Base-by-base conservation (phyloP, 2,797 vertebrate genomes). In the Tenualosa ilisha region DNA sequence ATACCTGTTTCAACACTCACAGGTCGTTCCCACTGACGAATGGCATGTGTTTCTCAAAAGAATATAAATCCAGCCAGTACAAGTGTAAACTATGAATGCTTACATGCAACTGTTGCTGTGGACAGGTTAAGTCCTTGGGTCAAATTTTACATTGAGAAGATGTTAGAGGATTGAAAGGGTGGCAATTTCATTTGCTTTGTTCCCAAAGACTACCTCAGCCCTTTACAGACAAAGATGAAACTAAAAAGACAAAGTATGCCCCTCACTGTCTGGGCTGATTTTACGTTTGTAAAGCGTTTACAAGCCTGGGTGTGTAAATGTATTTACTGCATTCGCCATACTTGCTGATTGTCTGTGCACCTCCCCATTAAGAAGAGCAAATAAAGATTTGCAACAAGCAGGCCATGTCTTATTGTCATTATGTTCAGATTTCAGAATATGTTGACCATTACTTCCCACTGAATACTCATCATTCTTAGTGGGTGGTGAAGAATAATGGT, bases 321-420 rank as follows among this genome's bases (percentile, higher is more conserved):
- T 91, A n/a, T 83, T 88, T 72, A 92, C 89, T 91, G 89, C 91
- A 86, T 90, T 86, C 85, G 88, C 88, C 91, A 92, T 94, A 87
- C 31, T 89, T 89, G 91, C 93, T 92, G 89, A 93, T 92, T 92
- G 90, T 93, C 87, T 92, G 91, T 94, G 88, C 90, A 86, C 90
- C 84, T 91, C 85, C 82, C 87, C 87, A 90, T 91, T 24, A 86
- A 59, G 63, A 87, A 88, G 86, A 87, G 83, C 92, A 91, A 94
- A 92, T 93, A 95, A 95, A 90, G 85, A 79, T 89, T 84, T 86
- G 46, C 81, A 90, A 92, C 87, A 79, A 79, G 72, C 72, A 79
- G 37, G 6, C 6, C 17, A 43, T 22, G 72, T 46, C 72, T 79
- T 31, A 31, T 31, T 24, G 59, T 61, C 6, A 9, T 61, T 61